Evolutionary conservation across 2,797 vertebrate genomes (phyloP).

Genomic region (Phaenicophaeus curvirostris): DNA sequence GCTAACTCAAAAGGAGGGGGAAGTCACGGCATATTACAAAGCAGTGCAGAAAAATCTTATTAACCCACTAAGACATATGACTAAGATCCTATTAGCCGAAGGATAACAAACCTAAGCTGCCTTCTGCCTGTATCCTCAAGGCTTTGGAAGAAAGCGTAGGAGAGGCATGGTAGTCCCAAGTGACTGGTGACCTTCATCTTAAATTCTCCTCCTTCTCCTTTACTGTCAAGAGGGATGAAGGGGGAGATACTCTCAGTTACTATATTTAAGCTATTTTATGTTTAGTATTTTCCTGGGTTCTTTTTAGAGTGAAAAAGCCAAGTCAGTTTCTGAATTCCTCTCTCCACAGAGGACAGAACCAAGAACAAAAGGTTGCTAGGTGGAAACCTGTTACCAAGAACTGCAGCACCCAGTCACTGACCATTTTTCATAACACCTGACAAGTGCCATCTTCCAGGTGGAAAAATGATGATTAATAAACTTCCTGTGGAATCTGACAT

Average conservation of each 20-base stretch:
- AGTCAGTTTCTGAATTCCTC: neutral
- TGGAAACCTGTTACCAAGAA: neutral
- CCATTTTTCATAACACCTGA: neutral
- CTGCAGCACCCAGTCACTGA: neutral
- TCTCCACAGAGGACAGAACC: neutral
- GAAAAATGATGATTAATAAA: neutral
- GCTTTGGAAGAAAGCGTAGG: neutral
- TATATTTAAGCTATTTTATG: neutral
- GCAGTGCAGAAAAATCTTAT: neutral
- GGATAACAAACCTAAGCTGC: slow-evolving; percentile 10
- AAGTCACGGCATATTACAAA: slow-evolving; percentile 23
- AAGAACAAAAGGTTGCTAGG: neutral
- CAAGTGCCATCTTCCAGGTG: neutral
- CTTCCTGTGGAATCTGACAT: neutral
- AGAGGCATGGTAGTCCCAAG: neutral
- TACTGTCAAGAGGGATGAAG: neutral
- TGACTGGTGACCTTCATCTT: neutral
- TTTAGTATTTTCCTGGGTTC: neutral
- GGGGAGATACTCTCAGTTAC: neutral
- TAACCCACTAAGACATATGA: neutral
- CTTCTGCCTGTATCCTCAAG: neutral
- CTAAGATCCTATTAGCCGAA: slow-evolving; percentile 5
- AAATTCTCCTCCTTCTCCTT: neutral
- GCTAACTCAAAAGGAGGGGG: neutral
- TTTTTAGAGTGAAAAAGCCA: neutral